Evolutionary conservation across 2,113 vertebrate genomes (phyloP), one percentile per base, ranked within the genome.

Genomic region (Carassius carassius): DNA sequence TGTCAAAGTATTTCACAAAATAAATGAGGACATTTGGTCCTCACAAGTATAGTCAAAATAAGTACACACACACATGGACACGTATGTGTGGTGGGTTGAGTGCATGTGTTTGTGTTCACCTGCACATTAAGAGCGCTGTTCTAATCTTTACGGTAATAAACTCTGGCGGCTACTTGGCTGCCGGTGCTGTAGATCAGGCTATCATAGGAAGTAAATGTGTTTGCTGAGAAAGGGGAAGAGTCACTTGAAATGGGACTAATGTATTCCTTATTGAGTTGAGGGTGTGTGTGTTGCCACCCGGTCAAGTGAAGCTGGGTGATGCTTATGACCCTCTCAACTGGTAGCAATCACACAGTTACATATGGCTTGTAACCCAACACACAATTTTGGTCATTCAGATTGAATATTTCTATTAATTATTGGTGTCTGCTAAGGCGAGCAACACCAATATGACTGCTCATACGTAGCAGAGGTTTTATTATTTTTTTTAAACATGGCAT

Each of bases 181-280:
- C 67, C 82, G 70, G 84, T 78, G 49, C 76, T 23, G 77, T 37
- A 85, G 62, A 86, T 84, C 75, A 86, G 60, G 37, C 86, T 49
- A 86, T 91, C 88, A 88, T 89, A 89, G 86, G 86, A 82, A 87
- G 32, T 89, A 91, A 90, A 91, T 86, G 90, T 85, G 87, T 81
- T 89, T 85, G 84, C 81, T 82, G 82, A 86, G 85, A 58, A 82
- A 84, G 69, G 76, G 84, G 76, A 86, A 81, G 60, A 88, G 86
- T 88, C 89, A 88, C 87, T 89, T 87, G 88, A 91, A 88, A 88
- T 85, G 54, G 67, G 82, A 83, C 91, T 94, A 90, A 95, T 95
- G 95, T 95, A 95, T 96, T 91, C 91, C 92, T 94, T 94, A 95
- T 96, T 96, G 95, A 94, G 94, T 94, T 94, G 94, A 93, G 94